A percentile compares a stretch with the other conserved stretches of the same genome.
These are phyloP conservation scores for Salmo trutta DNA, from an alignment of 2,797 vertebrate species.

Conservation along the genomic window DNA sequence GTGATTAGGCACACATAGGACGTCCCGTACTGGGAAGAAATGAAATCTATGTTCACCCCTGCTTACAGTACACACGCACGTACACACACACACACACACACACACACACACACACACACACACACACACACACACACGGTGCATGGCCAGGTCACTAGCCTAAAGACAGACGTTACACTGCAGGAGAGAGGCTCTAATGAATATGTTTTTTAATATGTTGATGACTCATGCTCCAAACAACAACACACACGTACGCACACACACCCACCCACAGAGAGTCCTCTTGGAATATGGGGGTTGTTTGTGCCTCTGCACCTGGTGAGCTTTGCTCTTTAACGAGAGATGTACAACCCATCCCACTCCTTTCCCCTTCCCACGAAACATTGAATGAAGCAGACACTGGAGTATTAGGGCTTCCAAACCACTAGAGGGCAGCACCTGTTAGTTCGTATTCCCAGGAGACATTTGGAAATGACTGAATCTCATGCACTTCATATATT, in stretches of 20 bases:
- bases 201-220: too few species aligned
- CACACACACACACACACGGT: conserved; percentile 4
- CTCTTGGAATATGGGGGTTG: neutral
- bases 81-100: neutral
- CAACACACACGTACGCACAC: neutral
- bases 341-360: neutral
- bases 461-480: neutral
- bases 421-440: neutral
- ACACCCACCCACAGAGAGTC: neutral
- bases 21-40: too few species aligned
- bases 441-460: neutral
- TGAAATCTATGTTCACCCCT: too few species aligned
- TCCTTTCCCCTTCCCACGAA: neutral
- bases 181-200: neutral
- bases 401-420: neutral
- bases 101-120: neutral
- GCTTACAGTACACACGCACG: neutral
- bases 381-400: neutral
- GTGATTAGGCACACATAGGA: too few species aligned
- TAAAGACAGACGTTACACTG: neutral
- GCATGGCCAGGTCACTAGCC: neutral
- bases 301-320: neutral
- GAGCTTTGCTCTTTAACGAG: neutral
- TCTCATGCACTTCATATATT: neutral
- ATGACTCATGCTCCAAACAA: neutral